Conservation (phyloP, 1,140 invertebrate genomes). For the Akabosia matsudoensis region DNA sequence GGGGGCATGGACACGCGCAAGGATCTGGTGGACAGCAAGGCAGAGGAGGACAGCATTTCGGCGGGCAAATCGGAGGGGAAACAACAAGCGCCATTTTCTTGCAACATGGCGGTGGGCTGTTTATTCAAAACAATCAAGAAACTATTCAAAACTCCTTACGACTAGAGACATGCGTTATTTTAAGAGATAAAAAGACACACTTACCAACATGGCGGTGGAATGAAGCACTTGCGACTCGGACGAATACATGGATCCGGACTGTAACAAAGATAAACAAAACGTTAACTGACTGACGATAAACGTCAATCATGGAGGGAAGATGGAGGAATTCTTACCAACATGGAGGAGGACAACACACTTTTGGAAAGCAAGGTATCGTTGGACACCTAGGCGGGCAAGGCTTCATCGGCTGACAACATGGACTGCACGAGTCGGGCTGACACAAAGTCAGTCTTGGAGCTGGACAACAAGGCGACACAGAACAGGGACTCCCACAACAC, state of each 20-base stretch:
- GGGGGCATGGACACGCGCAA: slow-evolving; percentile 24
- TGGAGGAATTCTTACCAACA: slow-evolving; percentile 1
- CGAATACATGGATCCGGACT: slow-evolving; percentile 36
- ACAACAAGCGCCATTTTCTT: slow-evolving; percentile 35
- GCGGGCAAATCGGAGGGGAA: slow-evolving; percentile 28
- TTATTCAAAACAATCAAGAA: neutral
- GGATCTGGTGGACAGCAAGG: slow-evolving; percentile 31
- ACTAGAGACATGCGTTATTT: neutral
- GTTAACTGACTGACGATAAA: neutral
- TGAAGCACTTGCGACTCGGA: slow-evolving; percentile 29
- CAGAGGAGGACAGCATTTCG: slow-evolving; percentile 19
- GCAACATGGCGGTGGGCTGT: slow-evolving; percentile 30
- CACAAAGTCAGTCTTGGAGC: slow-evolving; percentile 17
- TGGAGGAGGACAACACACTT: slow-evolving; percentile 35
- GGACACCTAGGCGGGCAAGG: slow-evolving; percentile 29
- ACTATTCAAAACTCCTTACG: neutral
- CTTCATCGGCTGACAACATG: slow-evolving; percentile 30
- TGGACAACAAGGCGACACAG: slow-evolving; percentile 1
- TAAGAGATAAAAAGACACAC: neutral
- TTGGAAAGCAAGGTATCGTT: slow-evolving; percentile 26
- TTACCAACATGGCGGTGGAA: slow-evolving; percentile 31
- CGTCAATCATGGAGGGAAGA: neutral
- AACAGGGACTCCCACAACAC: slow-evolving; percentile 20
- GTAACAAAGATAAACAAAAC: neutral
- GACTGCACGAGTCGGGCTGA: slow-evolving; percentile 29